Evolutionary conservation across 1,140 invertebrate species (phyloP).

Genomic region (Antheraea pernyi): DNA sequence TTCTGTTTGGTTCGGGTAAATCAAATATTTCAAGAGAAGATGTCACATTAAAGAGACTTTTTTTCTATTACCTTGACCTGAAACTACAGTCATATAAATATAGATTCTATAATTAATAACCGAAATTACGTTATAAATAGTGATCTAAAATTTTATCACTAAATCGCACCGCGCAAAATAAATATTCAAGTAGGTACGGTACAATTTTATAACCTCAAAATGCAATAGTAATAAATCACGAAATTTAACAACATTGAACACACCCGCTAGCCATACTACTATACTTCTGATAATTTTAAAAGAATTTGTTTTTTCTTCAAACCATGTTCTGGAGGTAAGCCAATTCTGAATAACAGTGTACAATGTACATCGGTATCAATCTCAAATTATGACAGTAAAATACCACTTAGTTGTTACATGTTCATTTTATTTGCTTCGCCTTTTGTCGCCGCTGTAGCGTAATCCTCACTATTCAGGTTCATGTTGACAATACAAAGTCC

Average conservation of each 20-base stretch:
- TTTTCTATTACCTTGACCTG: not conserved
- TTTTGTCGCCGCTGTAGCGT: not conserved
- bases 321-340: slow-evolving; percentile 26
- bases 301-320: slow-evolving; percentile 10
- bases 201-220: slow-evolving; percentile 8
- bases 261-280: not conserved
- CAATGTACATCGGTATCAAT: slow-evolving; percentile 17
- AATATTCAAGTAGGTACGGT: not conserved
- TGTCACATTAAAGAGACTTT: not conserved
- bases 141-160: not conserved
- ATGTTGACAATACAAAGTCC: not conserved
- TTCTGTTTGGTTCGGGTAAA: not conserved
- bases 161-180: not conserved
- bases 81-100: not conserved
- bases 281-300: slow-evolving; percentile 13
- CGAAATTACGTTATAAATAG: not conserved
- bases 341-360: slow-evolving; percentile 22
- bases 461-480: not conserved
- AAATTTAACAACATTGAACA: slow-evolving; percentile 16
- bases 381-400: slow-evolving; percentile 22
- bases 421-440: not conserved
- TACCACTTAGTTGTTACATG: slow-evolving; percentile 13
- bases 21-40: not conserved
- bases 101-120: not conserved
- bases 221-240: slow-evolving; percentile 23